Base-by-base conservation (phyloP, 1,140 invertebrate genomes). In the Eriosoma lanigerum region DNA sequence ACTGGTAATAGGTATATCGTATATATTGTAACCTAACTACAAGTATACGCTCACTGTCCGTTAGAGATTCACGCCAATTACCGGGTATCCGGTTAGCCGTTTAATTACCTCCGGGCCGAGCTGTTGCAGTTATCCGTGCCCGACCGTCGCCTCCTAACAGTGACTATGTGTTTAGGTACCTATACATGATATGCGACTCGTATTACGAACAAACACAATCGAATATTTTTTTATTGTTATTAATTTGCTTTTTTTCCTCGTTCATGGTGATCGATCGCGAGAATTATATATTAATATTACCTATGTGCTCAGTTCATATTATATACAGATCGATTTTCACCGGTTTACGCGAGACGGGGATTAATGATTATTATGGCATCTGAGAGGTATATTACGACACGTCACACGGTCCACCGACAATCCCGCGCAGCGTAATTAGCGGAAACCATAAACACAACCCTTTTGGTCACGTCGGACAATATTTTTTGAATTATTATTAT, bases 31-130 rank as follows among this genome's bases (percentile, higher is more conserved):
- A 48, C n/a, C n/a, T 48, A 48, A 12, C 4, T 48, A 48, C 46
- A 48, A 38, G 3, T 4, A 38, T 38, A 38, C 19, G 15, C 3
- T n/a, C 32, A 17, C 52, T 15, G 64, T 4, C 44, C 64, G 44
- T 48, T 24, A 12, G 48, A 72, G 68, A 72, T 72, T 72, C 68
- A 72, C 46, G 46, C 68, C 68, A 21, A 72, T 72, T 52, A 72
- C 48, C 68, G 24, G 46, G 46, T 72, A 72, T 72, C 68, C 68
- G 68, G 68, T 72, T 17, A 12, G 21, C 15, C 21, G 66, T 72
- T 52, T 52, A 52, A 72, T 72, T 50, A 29, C 46, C 24, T 72
- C 21, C 68, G 46, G 48, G 68, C 19, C 13, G 66, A 5, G 32
- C 32, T 38, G 32, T 8, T 38, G 32, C 32, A 8, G 32, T 4